Conservation (phyloP, 92 coral and sea anemone species). For the Zoanthus gigantus region DNA sequence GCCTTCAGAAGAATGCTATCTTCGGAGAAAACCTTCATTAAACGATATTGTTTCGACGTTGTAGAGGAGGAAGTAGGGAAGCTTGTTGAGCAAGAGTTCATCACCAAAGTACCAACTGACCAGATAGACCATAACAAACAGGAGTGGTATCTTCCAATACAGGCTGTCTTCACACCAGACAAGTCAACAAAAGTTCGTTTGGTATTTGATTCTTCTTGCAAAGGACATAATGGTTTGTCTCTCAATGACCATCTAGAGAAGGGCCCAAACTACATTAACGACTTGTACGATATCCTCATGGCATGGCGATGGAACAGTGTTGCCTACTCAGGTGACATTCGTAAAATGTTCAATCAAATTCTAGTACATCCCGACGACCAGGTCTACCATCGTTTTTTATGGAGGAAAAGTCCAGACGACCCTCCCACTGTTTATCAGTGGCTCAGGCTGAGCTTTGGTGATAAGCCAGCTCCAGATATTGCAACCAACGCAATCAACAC, state of each 20-base stretch:
- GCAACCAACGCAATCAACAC: slow-evolving; percentile 61
- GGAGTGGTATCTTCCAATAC: slow-evolving; percentile 70
- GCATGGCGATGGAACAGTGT: slow-evolving; percentile 72
- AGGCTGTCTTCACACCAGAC: slow-evolving; percentile 72
- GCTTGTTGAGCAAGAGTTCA: slow-evolving; percentile 55
- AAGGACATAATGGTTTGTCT: slow-evolving; percentile 44
- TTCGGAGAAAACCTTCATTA: slow-evolving; percentile 49
- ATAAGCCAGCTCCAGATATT: slow-evolving; percentile 74
- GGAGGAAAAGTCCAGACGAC: slow-evolving; percentile 55
- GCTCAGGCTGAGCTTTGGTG: slow-evolving; percentile 67
- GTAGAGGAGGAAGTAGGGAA: slow-evolving; percentile 56
- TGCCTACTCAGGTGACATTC: slow-evolving; percentile 60
- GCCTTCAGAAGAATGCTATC: slow-evolving; percentile 69
- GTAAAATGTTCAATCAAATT: slow-evolving; percentile 72
- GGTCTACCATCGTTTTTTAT: slow-evolving; percentile 72
- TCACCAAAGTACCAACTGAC: slow-evolving; percentile 54
- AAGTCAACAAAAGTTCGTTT: slow-evolving; percentile 53
- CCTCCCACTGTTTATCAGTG: slow-evolving; percentile 69
- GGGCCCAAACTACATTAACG: slow-evolving; percentile 57
- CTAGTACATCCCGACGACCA: slow-evolving; percentile 70
- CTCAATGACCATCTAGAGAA: slow-evolving; percentile 50
- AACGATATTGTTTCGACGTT: slow-evolving; percentile 23
- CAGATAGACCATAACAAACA: slow-evolving; percentile 56
- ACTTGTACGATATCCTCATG: slow-evolving; percentile 50
- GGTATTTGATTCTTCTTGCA: slow-evolving; percentile 48